Evolutionary conservation across 2,797 vertebrate species (phyloP).

Genomic region (Hozukius guyotensis): DNA sequence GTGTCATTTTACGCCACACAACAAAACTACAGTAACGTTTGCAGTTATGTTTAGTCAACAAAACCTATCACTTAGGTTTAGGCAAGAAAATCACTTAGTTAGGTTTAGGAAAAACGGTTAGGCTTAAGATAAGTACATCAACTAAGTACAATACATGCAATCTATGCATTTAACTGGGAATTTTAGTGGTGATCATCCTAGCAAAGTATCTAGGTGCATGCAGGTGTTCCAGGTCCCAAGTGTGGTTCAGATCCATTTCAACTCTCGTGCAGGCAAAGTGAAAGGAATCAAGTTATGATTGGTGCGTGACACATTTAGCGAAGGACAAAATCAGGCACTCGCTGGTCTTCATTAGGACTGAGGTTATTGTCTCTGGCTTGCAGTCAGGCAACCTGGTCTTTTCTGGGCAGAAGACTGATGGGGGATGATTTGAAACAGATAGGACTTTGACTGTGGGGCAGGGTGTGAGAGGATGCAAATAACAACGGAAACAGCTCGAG

Average conservation of each 20-base stretch:
- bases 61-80: too few species aligned
- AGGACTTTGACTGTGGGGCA: slow-evolving; percentile 31
- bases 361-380: slow-evolving; percentile 41
- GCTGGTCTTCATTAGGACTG: slow-evolving; percentile 50
- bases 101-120: too few species aligned
- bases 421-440: slow-evolving; percentile 56
- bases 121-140: too few species aligned
- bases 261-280: slow-evolving; percentile 3
- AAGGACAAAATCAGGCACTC: slow-evolving; percentile 29
- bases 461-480: slow-evolving; percentile 37
- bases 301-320: slow-evolving; percentile 30
- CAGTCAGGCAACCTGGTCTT: slow-evolving; percentile 22
- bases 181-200: neutral
- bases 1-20: too few species aligned
- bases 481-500: slow-evolving; percentile 29
- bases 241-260: neutral
- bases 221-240: neutral
- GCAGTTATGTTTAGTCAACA: rapidly evolving
- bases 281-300: slow-evolving; percentile 4
- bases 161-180: neutral
- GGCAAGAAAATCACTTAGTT: too few species aligned
- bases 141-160: too few species aligned
- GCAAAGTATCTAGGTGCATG: neutral
- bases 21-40: too few species aligned
- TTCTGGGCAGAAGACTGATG: slow-evolving; percentile 41